Evolutionary conservation across 2,888 invertebrate species (phyloP), one percentile per base, ranked within the genome.

Genomic region (Drosophila planitibia): DNA sequence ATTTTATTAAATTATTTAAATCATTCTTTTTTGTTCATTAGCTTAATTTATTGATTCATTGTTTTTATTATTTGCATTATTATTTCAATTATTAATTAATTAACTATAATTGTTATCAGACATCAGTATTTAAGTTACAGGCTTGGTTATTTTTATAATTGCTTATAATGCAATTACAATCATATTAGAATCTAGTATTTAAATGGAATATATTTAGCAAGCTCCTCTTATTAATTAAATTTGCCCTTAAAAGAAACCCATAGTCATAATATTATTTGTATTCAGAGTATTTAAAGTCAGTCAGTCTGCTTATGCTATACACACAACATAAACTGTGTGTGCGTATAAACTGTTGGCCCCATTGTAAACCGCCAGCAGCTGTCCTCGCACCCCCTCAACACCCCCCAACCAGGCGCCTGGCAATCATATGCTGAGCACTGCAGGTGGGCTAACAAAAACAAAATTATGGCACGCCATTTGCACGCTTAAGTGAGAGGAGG

Each of bases 301-400:
- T 54, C 37, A 60, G 28, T 60, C 30, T 22, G 58, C 33, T 33
- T 58, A 37, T 33, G 33, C 2, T 51, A 52, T 74, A 22, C 79
- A 70, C 65, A 55, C 75, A 72, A 64, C 67, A 77, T 85, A 77
- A 83, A 70, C 81, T 79, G 85, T 39, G 62, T 69, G 76, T 77
- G 51, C 60, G 59, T 51, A 72, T 82, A 81, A 81, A 79, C 74
- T 82, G 85, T 81, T 79, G 82, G 73, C 85, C 70, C 81, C 70
- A 75, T 85, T 81, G 87, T 79, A 66, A 87, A 61, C 73, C 72
- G 76, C 80, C 76, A 78, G 73, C 73, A 72, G 79, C 70, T 69
- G 66, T 52, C 30, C 58, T 10, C 22, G 16, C 54, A 39, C 3
- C 16, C 28, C 19, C 19, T n/a, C 10, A 25, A 37, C 12, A 14